Evolutionary conservation across 2,113 vertebrate genomes (phyloP), one percentile per base, ranked within the genome.

Genomic region (Oophaga pumilio): DNA sequence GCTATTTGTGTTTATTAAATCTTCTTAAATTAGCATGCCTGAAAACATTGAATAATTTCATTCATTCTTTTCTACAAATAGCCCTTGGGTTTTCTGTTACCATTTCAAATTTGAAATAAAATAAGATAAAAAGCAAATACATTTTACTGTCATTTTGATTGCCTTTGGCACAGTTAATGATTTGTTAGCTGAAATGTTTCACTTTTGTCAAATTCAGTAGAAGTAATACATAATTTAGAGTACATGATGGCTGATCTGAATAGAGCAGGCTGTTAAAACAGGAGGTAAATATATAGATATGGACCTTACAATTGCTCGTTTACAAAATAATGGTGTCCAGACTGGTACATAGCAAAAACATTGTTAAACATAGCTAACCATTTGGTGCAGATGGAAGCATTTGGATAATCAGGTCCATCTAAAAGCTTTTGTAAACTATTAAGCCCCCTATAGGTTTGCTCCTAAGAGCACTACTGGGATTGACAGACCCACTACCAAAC

Each of bases 1-100:
- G 33, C n/a, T 60, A 66, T 53, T 78, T 86, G 59, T 57, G 59
- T 66, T 86, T 77, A 86, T 86, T 49, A 86, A 86, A 86, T 78
- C 85, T 76, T 76, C 43, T 24, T 73, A 85, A 76, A 85, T 76
- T 22, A 76, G 69, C 24, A 76, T 62, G 71, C 69, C 56, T 1
- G 7, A 80, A 85, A 85, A 33, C 84, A 50, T 85, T 59, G 26
- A 76, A 85, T 73, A 62, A 84, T 53, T 84, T 84, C 43, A 62
- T 71, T 69, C 28, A 76, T 60, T 74, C 26, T 43, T 20, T 85
- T 85, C 43, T 50, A 76, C 76, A 85, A 85, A 85, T 60, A 22
- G 71, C 56, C 24, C 15, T 85, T 85, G 71, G 84, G 71, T 71
- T 85, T 85, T 56, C 83, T 74, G 69, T 52, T 84, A 84, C 66